Evolutionary conservation across 92 coral and sea anemone species (phyloP).

Genomic region (Micromussa lordhowensis): DNA sequence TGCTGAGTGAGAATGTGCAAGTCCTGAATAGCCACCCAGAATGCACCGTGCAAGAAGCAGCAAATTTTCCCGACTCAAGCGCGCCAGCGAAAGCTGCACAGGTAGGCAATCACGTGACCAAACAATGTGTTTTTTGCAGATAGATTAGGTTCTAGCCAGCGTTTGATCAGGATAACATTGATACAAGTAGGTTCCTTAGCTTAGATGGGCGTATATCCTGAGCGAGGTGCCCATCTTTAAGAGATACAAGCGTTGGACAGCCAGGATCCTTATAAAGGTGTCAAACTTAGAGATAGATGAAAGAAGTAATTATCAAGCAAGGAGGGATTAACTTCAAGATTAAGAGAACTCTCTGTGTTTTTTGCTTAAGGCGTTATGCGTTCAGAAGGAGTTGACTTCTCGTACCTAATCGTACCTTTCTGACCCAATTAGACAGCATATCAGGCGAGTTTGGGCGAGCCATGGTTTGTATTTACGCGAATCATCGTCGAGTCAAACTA

Average conservation of each 20-base stretch:
- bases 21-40: conserved; percentile 30
- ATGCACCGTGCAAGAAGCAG: conserved; percentile 43
- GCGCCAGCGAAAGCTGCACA: conserved; percentile 38
- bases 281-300: no score
- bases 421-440: no score
- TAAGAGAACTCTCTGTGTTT: background rate
- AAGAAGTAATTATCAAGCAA: background rate
- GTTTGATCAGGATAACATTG: no score
- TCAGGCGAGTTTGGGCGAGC: no score
- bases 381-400: background rate
- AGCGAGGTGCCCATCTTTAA: background rate
- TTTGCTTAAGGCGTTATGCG: background rate
- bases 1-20: conserved; percentile 24
- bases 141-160: no score
- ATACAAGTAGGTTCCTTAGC: no score
- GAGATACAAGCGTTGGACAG: background rate
- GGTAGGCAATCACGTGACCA: background rate
- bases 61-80: conserved; percentile 30
- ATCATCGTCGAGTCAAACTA: no score
- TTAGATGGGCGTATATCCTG: background rate
- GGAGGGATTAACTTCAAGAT: background rate
- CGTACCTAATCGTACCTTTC: no score
- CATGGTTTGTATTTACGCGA: no score
- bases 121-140: no score
- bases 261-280: no score